Base-by-base conservation (phyloP, 2,888 invertebrate species). In the Drosophila colorata region DNA sequence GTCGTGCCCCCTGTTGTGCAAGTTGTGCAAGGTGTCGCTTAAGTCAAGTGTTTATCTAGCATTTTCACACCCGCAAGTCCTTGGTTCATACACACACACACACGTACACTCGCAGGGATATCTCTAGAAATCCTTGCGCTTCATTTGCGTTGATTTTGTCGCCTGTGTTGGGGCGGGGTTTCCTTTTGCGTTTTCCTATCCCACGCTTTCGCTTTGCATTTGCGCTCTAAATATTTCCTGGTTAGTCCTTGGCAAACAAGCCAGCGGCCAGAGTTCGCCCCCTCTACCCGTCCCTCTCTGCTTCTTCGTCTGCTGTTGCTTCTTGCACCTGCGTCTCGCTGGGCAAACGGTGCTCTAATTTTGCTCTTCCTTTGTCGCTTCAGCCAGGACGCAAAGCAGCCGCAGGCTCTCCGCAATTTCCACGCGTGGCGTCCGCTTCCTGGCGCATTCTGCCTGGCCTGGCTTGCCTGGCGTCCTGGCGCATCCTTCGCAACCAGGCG, bases 121-220 rank as follows among this genome's bases (percentile, higher is more conserved):
- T 41, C 13, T 23, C 13, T 38, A 9, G 46, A 23, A 73, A 81
- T 79, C 69, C 61, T 87, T 87, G 65, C 76, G 86, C 80, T 87
- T 75, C 81, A 82, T 82, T 82, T 82, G 66, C 82, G 88, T 68
- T 86, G 81, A 85, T 81, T 85, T 84, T 87, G 80, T 83, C 87
- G 80, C 72, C 63, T 51, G 55, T 49, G 37, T 28, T 40, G 31
- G 11, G 31, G 16, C 46, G 44, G 38, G 8, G 51, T 63, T 75
- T 68, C 40, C 57, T 51, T 28, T 60, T 33, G 8, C 48, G 23
- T 40, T 56, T 67, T 43, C 28, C 40, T 46, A n/a, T 20, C 40
- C 28, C 53, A 41, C 44, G 13, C 31, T 64, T 40, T 53, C 58
- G 60, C 59, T 69, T 65, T 74, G 64, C 63, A 60, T 80, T 61